Evolutionary conservation across 2,888 invertebrate species (phyloP), one percentile per base, ranked within the genome.

Genomic region (Drosophila demipolita): DNA sequence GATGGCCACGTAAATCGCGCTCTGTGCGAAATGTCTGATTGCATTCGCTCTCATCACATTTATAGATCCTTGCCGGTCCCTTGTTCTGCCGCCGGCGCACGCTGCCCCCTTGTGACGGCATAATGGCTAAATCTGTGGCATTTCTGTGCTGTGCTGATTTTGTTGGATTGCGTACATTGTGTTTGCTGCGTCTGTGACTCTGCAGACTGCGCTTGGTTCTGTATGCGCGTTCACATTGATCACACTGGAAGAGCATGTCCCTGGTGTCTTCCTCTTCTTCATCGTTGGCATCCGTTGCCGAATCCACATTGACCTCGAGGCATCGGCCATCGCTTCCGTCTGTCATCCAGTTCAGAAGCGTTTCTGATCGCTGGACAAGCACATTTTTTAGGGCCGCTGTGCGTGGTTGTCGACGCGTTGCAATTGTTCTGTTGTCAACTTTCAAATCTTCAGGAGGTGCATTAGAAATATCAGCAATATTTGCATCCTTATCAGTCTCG

Each of bases 1-100:
- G 89, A 61, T 91, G 91, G 1, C 89, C 90, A 0, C 87, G 84
- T 29, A 91, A 65, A 57, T 91, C 88, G 1, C 91, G 80, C 38
- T 85, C 91, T 2, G 87, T 87, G 15, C 87, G 87, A 64, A 91
- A 91, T 0, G 83, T 78, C 49, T 90, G 83, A 38, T 81, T 86
- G 68, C 91, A 91, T 20, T 69, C 82, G 11, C 15, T 23, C 40
- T 91, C 89, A 4, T 73, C 62, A 54, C 91, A 91, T 70, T 83
- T 87, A 57, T 83, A 83, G 48, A 85, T 67, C 33, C 76, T 79
- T 1, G 68, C 23, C 0, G 80, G 75, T 9, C 72, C 73, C 40
- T 78, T 87, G 9, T 63, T 65, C 7, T 67, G 53, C 17, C 53
- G 71, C 2, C 40, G 48, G 9, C 48, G 26, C 3, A 45, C 54